Evolutionary conservation across 2,888 invertebrate genomes (phyloP), one percentile per base, ranked within the genome.

Genomic region (Vanessa cardui): DNA sequence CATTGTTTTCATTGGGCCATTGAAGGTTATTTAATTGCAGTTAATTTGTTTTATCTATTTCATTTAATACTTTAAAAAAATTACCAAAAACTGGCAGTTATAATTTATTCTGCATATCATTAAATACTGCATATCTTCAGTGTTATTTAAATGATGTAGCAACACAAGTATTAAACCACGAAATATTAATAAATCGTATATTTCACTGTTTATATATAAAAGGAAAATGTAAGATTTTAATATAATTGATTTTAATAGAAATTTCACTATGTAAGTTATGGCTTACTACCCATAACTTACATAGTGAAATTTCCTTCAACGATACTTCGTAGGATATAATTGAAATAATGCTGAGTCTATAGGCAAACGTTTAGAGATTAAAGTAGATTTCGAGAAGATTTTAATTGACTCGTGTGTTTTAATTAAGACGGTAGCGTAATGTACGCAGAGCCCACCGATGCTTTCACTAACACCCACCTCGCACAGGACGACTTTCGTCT

Each of bases 391-490:
- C 49, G 47, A 65, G 56, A 73, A 74, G 69, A 73, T 76, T 39
- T 39, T 80, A 79, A 83, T 80, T 80, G 84, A 78, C 77, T 75
- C 82, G 84, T 80, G 79, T 80, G 79, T 77, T 78, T 76, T 80
- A 84, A 86, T 83, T 81, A 84, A 73, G 78, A 73, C 77, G 75
- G 76, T 77, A 83, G 26, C 82, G 81, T 79, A 80, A 81, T 45
- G 67, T 61, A 50, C 67, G 79, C 80, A 39, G 77, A 73, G 71
- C 66, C 66, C 59, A 66, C 75, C 75, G 76, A 72, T 80, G 86
- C 89, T 90, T 90, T 90, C 90, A 89, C 90, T 87, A 75, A 75
- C 76, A 50, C 85, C 86, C 82, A 84, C 87, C 71, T 70, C 60
- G 74, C 64, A 20, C 59, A 70, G 71, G 75, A 78, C 73, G 77